Conservation (phyloP, 2,888 invertebrate genomes). For the Amblyjoppa fuscipennis region DNA sequence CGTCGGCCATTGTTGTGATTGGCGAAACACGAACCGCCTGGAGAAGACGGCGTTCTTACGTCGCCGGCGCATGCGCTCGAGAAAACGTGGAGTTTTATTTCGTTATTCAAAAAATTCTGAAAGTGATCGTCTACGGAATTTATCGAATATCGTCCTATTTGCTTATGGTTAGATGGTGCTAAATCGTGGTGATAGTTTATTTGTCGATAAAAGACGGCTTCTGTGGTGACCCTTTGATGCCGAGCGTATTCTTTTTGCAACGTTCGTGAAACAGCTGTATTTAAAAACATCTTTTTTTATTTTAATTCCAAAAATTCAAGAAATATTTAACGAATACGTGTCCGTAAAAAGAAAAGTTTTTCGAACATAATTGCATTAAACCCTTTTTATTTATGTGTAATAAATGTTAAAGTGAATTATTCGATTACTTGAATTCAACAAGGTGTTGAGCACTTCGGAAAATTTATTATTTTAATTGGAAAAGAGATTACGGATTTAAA, state of each 20-base stretch:
- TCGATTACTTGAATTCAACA: not conserved
- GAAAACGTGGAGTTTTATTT: constrained; percentile 69
- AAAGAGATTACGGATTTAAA: no score
- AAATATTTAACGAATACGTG: no score
- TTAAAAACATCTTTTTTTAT: no score
- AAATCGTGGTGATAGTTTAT: not conserved
- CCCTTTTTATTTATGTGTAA: not conserved
- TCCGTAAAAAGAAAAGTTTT: no score
- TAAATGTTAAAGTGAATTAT: not conserved
- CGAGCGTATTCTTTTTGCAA: no score
- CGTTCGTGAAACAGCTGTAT: no score
- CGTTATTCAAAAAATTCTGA: constrained; percentile 76
- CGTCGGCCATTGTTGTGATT: constrained; percentile 83
- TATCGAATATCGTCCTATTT: not conserved
- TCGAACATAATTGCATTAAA: no score
- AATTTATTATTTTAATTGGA: no score
- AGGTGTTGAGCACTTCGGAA: no score
- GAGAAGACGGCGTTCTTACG: constrained; percentile 80
- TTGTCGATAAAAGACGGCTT: not conserved
- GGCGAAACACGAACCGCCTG: constrained; percentile 70
- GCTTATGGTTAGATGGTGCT: not conserved
- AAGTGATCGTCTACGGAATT: not conserved
- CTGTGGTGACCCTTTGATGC: not conserved
- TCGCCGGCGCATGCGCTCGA: constrained; percentile 78
- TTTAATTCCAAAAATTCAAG: no score